These are phyloP conservation scores for Chydorus sphaericus DNA, from an alignment of 2,888 invertebrate species.

Conservation along the genomic window DNA sequence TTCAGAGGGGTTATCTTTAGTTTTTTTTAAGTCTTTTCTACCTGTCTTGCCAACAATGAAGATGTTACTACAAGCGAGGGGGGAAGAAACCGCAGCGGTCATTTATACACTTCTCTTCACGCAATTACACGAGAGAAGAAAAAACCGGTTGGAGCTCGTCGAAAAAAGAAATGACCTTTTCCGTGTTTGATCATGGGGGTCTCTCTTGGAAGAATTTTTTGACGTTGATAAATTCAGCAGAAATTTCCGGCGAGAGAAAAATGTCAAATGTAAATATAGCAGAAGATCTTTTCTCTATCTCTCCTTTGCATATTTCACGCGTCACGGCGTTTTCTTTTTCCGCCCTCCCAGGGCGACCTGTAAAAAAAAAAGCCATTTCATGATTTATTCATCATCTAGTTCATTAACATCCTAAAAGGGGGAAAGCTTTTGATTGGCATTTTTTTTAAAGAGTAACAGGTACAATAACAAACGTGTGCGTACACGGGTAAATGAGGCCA, in stretches of 20 bases:
- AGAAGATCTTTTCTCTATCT: background rate
- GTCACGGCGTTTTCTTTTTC: too few species aligned
- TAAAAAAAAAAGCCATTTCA: background rate
- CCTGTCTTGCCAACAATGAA: background rate
- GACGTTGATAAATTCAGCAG: constrained; percentile 6
- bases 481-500: constrained; percentile 8
- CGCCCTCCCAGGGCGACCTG: background rate
- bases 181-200: too few species aligned
- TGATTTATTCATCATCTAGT: too few species aligned
- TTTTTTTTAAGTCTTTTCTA: background rate
- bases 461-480: too few species aligned
- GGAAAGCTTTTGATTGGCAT: too few species aligned
- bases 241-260: background rate
- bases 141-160: too few species aligned
- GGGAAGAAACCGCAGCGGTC: background rate
- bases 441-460: too few species aligned
- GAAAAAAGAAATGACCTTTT: too few species aligned
- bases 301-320: constrained; percentile 6
- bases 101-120: too few species aligned
- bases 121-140: too few species aligned
- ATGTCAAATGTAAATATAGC: background rate
- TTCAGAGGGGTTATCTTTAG: background rate
- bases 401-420: too few species aligned
- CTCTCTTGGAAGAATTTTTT: background rate
- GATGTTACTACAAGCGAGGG: background rate